Evolutionary conservation across 2,113 vertebrate genomes (phyloP), one percentile per base, ranked within the genome.

Genomic region (Microcebus murinus): DNA sequence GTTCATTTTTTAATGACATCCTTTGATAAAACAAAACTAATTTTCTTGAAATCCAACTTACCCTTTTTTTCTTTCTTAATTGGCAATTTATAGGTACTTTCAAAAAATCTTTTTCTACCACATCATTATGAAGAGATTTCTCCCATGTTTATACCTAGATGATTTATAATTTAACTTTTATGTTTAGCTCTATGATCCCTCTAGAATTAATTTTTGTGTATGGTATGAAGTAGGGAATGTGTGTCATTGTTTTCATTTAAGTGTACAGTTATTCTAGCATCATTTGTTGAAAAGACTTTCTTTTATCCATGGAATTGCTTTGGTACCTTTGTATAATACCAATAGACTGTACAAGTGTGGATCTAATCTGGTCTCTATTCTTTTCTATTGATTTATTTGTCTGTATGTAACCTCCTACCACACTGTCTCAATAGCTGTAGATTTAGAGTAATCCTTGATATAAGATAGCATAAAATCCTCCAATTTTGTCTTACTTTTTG

Each of bases 371-470:
- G 29, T 57, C 50, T 71, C 45, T 87, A 23, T 80, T 87, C 65
- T 91, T 17, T 71, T 65, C 20, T 11, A 65, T 55, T 91, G 65
- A 95, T 87, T 29, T 73, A 65, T 57, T 57, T 87, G 29, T 86
- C 39, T 95, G n/a, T 73, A 79, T 87, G 73, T 92, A 74, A 87
- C 67, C 65, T 92, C 87, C 57, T 82, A 81, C 29, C 29, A 81
- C 31, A 55, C 29, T 91, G 20, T 80, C 65, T 91, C 45, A 11
- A 67, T 87, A 82, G 67, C 12, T 87, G 55, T 87, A 87, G 29
- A 71, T 57, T 80, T 91, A 48, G 57, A 65, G 55, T 65, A 91
- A 95, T 29, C 8, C 21, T 81, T 48, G 55, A 81, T 82, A 87
- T 71, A 42, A 87, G 63, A n/a, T 42, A 67, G 31, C 73, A 4